Conservation (phyloP, 2,797 vertebrate species). For the Sternotherus odoratus region DNA sequence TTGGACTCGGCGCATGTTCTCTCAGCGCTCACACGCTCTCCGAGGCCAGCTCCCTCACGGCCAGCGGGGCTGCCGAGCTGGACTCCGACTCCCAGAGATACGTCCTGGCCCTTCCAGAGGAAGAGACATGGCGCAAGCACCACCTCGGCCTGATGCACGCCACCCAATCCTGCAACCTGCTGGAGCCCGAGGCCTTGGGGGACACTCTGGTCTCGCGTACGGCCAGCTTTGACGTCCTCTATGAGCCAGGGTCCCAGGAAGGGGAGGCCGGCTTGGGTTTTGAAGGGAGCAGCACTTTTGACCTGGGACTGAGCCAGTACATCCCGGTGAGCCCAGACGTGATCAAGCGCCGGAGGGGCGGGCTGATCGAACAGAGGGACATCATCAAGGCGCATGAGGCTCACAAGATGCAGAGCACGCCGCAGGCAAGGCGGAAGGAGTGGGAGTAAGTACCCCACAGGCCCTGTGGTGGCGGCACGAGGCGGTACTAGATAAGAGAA, state of each 20-base stretch:
- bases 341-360: constrained; percentile 93
- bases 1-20: constrained; percentile 88
- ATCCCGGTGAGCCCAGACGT: constrained; percentile 89
- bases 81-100: constrained; percentile 78
- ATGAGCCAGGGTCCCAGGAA: constrained; percentile 74
- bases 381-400: constrained; percentile 96
- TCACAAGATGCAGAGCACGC: constrained; percentile 98
- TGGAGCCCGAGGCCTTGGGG: constrained; percentile 84
- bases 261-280: constrained; percentile 53
- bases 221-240: constrained; percentile 86
- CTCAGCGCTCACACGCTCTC: constrained; percentile 85
- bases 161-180: constrained; percentile 82
- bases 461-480: constrained; percentile 13
- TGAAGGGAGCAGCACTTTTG: constrained; percentile 73
- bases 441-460: constrained; percentile 93
- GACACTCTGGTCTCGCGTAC: constrained; percentile 82
- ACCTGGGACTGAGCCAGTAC: constrained; percentile 81
- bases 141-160: constrained; percentile 79
- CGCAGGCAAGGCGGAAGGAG: constrained; percentile 95
- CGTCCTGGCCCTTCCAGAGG: constrained; percentile 83
- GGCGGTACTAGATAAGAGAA: not conserved
- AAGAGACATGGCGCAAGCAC: constrained; percentile 90
- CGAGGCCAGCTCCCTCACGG: constrained; percentile 72
- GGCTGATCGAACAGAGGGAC: constrained; percentile 95
- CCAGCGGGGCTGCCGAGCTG: constrained; percentile 74